Conservation (phyloP, 2,888 invertebrate genomes). For the Hirudinaria manillensis region DNA sequence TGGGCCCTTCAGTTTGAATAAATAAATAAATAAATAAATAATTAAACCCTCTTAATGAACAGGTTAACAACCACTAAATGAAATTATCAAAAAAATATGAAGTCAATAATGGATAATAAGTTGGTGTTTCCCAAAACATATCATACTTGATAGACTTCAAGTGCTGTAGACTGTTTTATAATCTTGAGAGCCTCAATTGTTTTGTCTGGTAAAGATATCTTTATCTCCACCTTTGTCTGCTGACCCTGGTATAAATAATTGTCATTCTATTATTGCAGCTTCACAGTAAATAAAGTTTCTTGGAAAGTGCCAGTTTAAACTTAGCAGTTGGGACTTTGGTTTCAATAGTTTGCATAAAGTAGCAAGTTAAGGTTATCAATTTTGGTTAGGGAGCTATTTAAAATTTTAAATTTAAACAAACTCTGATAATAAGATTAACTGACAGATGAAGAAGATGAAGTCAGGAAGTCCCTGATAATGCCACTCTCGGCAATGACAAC, state of each 20-base stretch:
- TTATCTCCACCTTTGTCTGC: constrained; percentile 58
- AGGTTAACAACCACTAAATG: not conserved
- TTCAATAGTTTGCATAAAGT: too few relatives aligned
- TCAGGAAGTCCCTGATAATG: constrained; percentile 91
- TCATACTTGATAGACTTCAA: constrained; percentile 70
- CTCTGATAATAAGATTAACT: too few relatives aligned
- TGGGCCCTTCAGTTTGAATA: too few relatives aligned
- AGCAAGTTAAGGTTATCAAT: too few relatives aligned
- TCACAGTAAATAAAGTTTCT: too few relatives aligned
- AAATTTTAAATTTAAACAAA: too few relatives aligned
- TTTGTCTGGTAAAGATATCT: constrained; percentile 80
- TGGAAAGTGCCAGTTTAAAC: too few relatives aligned
- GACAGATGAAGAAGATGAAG: constrained; percentile 61
- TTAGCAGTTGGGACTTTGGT: too few relatives aligned
- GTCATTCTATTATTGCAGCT: too few relatives aligned
- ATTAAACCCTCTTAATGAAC: not conserved
- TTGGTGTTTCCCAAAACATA: not conserved
- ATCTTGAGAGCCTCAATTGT: constrained; percentile 82
- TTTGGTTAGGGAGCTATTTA: not conserved
- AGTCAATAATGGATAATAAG: not conserved
- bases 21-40: constrained; percentile 22
- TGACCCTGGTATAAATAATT: not conserved
- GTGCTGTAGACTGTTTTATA: constrained; percentile 78
- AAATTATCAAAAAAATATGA: constrained; percentile 1
- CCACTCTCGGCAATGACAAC: constrained; percentile 95